These are phyloP conservation scores for Temnothorax longispinosus DNA, from an alignment of 1,140 invertebrate species.

Conservation along the genomic window DNA sequence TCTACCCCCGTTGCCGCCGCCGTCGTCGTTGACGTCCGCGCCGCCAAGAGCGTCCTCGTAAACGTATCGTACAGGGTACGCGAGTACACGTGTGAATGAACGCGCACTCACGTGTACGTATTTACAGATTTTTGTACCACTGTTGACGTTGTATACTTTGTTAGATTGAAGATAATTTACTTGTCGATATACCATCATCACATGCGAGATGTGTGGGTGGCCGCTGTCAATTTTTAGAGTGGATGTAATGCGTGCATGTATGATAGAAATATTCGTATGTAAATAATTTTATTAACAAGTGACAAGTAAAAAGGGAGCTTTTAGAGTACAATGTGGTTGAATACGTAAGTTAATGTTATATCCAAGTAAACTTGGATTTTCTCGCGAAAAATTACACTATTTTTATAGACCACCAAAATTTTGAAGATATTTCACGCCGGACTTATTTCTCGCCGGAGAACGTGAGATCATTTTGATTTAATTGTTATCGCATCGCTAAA, in stretches of 20 bases:
- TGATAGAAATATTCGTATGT: not conserved
- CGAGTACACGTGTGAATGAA: constrained; percentile 43
- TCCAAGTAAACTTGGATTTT: no score
- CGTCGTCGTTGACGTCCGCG: constrained; percentile 11
- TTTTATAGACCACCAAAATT: no score
- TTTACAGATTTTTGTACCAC: not conserved
- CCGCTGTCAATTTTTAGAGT: not conserved
- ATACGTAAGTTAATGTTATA: no score
- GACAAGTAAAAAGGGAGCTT: no score
- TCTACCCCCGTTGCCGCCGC: constrained; percentile 11
- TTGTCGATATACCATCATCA: not conserved
- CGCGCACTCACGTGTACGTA: not conserved
- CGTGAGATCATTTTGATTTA: no score
- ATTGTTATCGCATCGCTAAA: no score
- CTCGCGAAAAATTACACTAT: no score
- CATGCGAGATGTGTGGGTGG: not conserved
- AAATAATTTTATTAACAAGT: no score
- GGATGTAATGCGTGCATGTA: not conserved
- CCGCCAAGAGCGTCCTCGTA: constrained; percentile 60
- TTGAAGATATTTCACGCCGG: no score
- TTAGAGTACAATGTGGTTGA: no score
- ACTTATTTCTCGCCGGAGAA: no score
- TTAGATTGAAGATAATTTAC: not conserved
- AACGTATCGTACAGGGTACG: constrained; percentile 65
- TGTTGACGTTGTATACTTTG: not conserved